Evolutionary conservation across 2,888 invertebrate genomes (phyloP).

Genomic region (Napeogenes sylphis): DNA sequence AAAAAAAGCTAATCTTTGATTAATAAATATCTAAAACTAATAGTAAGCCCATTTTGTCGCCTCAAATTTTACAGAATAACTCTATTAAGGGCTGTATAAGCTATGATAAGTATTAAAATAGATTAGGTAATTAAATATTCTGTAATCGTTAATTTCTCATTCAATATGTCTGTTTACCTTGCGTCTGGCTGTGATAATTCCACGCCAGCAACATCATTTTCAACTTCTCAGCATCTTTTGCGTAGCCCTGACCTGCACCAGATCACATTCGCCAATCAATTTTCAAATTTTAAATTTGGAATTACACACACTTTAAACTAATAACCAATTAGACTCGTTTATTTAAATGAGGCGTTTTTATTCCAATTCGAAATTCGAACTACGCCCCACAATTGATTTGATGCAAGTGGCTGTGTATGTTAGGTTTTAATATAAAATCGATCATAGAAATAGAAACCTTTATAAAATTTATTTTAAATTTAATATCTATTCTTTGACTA

Average conservation of each 20-base stretch:
- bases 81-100: too few relatives aligned
- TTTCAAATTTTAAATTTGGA: slow-evolving; percentile 49
- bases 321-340: slow-evolving; percentile 49
- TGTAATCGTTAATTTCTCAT: slow-evolving; percentile 10
- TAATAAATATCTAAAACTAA: too few relatives aligned
- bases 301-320: slow-evolving; percentile 26
- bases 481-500: background rate
- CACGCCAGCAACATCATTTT: slow-evolving; percentile 92
- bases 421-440: slow-evolving; percentile 14
- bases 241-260: slow-evolving; percentile 78
- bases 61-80: background rate
- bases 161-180: slow-evolving; percentile 68
- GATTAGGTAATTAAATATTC: background rate
- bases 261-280: slow-evolving; percentile 73
- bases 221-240: slow-evolving; percentile 92
- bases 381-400: slow-evolving; percentile 66
- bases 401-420: slow-evolving; percentile 66
- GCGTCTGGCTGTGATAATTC: slow-evolving; percentile 90
- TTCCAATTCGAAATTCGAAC: slow-evolving; percentile 43
- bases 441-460: slow-evolving; percentile 10
- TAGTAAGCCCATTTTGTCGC: background rate
- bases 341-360: slow-evolving; percentile 33
- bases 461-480: background rate
- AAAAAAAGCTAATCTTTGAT: too few relatives aligned
- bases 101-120: too few relatives aligned